Percentiles rank a stretch among this genome's conserved stretches.
phyloP scores from a whole-genome alignment of 1,140 invertebrate genomes.

The Laupala kohalensis region DNA sequence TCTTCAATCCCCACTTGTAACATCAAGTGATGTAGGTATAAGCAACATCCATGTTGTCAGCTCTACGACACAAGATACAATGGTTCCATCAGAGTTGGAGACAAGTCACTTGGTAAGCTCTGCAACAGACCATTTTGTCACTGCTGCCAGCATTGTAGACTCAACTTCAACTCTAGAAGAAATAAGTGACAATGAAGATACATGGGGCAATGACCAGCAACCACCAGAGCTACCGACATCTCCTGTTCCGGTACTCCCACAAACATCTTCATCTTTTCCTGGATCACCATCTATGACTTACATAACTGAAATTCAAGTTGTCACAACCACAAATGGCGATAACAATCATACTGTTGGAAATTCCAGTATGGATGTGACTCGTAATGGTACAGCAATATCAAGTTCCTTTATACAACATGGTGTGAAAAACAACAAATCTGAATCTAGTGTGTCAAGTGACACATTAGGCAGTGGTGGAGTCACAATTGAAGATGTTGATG shows the following conservation, averaged over 20 bases:
- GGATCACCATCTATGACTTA: conserved; percentile 28
- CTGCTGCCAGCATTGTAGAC: conserved; percentile 24
- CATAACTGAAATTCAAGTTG: conserved; percentile 36
- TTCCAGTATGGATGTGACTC: background rate
- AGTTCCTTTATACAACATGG: background rate
- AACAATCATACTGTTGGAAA: background rate
- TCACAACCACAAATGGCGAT: conserved; percentile 16
- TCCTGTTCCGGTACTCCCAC: conserved; percentile 23
- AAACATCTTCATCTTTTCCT: conserved; percentile 10
- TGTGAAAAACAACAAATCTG: conserved; percentile 1
- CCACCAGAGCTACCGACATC: conserved; percentile 29
- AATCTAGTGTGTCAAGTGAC: conserved; percentile 4
- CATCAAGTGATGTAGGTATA: conserved; percentile 14
- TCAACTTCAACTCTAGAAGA: conserved; percentile 27
- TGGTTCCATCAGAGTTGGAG: background rate
- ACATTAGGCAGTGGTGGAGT: conserved; percentile 3
- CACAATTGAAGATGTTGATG: background rate
- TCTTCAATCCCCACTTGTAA: conserved; percentile 13
- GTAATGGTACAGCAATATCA: background rate
- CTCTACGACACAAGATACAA: conserved; percentile 4
- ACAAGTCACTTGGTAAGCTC: conserved; percentile 15
- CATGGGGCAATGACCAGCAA: conserved; percentile 21
- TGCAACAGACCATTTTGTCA: conserved; percentile 26
- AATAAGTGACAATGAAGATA: conserved; percentile 27
- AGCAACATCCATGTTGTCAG: conserved; percentile 7